phyloP scores from a whole-genome alignment of 2,888 invertebrate species.

The Tetragonula carbonaria region DNA sequence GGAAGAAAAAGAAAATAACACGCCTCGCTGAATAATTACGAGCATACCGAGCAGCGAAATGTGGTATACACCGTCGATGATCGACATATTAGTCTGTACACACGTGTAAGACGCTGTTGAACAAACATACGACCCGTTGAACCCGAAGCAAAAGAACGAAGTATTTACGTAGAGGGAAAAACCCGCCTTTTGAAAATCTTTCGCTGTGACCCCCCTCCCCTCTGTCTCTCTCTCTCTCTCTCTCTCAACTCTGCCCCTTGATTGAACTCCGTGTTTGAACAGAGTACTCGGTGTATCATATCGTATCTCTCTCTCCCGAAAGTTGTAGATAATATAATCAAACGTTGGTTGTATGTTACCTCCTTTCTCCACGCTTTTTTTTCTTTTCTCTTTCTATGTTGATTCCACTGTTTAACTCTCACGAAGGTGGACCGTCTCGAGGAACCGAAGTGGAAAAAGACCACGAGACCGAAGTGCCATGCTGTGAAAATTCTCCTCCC shows the following conservation, averaged over 20 bases:
- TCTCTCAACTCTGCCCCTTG: conserved; percentile 1
- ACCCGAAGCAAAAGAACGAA: background rate
- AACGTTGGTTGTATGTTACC: conserved; percentile 48
- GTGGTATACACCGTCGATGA: background rate
- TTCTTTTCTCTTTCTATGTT: conserved; percentile 42
- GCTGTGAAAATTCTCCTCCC: conserved; percentile 77
- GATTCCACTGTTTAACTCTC: conserved; percentile 77
- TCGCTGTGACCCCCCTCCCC: conserved; percentile 16
- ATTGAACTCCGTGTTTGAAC: background rate
- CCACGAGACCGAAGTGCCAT: conserved; percentile 77
- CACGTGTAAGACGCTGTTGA: background rate
- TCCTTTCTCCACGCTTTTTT: conserved; percentile 62
- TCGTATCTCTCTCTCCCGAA: conserved; percentile 18
- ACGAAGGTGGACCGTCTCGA: conserved; percentile 79
- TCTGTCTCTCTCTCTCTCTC: background rate
- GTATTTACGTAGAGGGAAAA: conserved; percentile 25
- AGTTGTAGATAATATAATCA: conserved; percentile 36
- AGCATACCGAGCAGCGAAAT: no score
- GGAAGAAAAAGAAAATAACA: conserved; percentile 45
- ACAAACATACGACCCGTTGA: background rate
- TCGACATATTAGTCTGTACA: background rate
- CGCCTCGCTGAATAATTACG: background rate
- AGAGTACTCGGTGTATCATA: conserved; percentile 7
- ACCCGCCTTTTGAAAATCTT: conserved; percentile 25
- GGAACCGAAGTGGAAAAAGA: conserved; percentile 54